phyloP scores from a whole-genome alignment of 2,113 vertebrate species.

The Anser brachyrhynchus region DNA sequence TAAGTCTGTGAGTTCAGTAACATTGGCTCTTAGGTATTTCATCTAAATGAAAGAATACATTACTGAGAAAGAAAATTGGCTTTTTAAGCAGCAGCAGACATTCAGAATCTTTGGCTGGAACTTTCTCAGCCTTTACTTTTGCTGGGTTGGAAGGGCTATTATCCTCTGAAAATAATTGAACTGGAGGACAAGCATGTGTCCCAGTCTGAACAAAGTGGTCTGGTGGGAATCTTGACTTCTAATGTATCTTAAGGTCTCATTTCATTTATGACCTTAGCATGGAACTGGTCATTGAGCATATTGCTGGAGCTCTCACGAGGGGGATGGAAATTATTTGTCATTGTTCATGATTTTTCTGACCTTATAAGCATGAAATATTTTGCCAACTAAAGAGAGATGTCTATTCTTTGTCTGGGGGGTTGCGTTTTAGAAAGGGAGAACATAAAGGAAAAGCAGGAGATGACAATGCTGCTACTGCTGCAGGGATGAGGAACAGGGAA shows the following conservation, averaged over 20 bases:
- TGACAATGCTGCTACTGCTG: neutral
- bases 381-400: neutral
- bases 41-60: neutral
- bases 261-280: neutral
- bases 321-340: neutral
- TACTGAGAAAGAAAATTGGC: neutral
- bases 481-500: neutral
- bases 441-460: neutral
- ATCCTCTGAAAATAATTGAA: neutral
- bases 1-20: neutral
- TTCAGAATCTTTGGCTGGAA: neutral
- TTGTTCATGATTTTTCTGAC: neutral
- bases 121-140: neutral
- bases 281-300: neutral
- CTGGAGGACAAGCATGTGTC: neutral
- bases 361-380: neutral
- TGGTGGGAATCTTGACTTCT: neutral
- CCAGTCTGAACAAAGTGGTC: neutral
- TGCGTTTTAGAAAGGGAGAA: neutral
- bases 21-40: neutral
- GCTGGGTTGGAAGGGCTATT: neutral
- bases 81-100: neutral
- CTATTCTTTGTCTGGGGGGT: neutral
- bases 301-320: neutral
- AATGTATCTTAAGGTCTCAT: neutral